These are phyloP conservation scores for Wasmannia auropunctata DNA, from an alignment of 1,140 invertebrate species.

Conservation along the genomic window DNA sequence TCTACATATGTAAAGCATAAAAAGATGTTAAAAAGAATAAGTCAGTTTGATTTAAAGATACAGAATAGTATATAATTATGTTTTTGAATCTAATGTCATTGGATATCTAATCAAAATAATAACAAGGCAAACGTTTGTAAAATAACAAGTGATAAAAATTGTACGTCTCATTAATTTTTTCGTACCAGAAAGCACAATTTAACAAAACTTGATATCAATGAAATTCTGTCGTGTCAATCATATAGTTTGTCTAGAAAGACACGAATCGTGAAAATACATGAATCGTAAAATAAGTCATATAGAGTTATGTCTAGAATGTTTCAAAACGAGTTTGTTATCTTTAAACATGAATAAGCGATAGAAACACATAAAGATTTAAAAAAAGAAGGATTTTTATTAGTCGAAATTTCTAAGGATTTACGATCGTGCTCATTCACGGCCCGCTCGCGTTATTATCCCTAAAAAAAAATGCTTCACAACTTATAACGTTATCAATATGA, in stretches of 20 bases:
- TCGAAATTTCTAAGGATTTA: background rate
- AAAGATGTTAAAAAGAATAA: background rate
- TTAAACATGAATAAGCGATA: background rate
- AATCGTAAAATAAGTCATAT: background rate
- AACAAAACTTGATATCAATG: too few relatives aligned
- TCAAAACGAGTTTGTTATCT: background rate
- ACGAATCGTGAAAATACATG: too few relatives aligned
- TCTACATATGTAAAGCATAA: background rate
- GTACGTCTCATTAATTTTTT: too few relatives aligned
- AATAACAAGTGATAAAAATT: slow-evolving; percentile 1
- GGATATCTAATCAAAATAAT: background rate
- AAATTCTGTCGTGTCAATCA: background rate
- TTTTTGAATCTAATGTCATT: background rate
- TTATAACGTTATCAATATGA: background rate
- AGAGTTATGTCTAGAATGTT: background rate
- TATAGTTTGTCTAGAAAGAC: background rate
- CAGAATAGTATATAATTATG: background rate
- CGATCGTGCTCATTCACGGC: background rate
- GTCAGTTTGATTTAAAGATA: background rate
- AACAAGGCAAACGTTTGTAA: background rate
- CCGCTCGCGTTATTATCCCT: background rate
- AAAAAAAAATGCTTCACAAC: background rate
- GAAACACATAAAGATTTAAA: background rate
- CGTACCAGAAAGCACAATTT: too few relatives aligned
- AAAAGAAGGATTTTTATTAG: background rate